Base-by-base conservation (phyloP, 2,888 invertebrate species). In the Tetropium fuscum region DNA sequence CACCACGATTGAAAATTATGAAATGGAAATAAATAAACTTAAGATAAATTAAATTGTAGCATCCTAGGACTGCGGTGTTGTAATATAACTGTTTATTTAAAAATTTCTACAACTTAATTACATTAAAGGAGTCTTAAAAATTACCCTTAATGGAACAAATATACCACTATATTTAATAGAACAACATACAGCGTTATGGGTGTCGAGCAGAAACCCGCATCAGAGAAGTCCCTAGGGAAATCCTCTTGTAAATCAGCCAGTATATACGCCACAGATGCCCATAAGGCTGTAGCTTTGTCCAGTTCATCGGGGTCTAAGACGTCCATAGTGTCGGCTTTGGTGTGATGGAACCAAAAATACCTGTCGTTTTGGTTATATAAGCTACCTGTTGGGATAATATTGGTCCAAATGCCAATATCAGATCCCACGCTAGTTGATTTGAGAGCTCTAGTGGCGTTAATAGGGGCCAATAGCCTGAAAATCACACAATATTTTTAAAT, bases 301-400 rank as follows among this genome's bases (percentile, higher is more conserved):
- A 95, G 82, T 48, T 85, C 85, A 18, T 84, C 84, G 0, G 91
- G 84, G 80, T 89, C 84, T 75, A 91, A 87, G 0, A 92, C 89
- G 55, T 88, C 86, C 89, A 94, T 91, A 0, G 89, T 91, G 74
- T 95, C 94, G 1, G 89, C 94, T 67, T 88, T 86, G 0, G 89
- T 85, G 74, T 95, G 94, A 80, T 94, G 94, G 76, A 86, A 93
- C 83, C 87, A 86, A 72, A 89, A 90, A 78, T 95, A 95, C 65
- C 84, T 85, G 15, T 88, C 87, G 74, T 90, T 89, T 48, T 85
- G 82, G 71, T 89, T 93, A 53, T 87, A 76, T 2, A 94, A 81
- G 43, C 88, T 87, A 0, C 87, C 90, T 0, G 89, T 89, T 0
- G 93, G 93, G 16, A 93, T 86, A 40, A 85, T 80, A 10, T 79